Conservation (phyloP, 2,888 invertebrate genomes). For the Phymatocera aterrima region DNA sequence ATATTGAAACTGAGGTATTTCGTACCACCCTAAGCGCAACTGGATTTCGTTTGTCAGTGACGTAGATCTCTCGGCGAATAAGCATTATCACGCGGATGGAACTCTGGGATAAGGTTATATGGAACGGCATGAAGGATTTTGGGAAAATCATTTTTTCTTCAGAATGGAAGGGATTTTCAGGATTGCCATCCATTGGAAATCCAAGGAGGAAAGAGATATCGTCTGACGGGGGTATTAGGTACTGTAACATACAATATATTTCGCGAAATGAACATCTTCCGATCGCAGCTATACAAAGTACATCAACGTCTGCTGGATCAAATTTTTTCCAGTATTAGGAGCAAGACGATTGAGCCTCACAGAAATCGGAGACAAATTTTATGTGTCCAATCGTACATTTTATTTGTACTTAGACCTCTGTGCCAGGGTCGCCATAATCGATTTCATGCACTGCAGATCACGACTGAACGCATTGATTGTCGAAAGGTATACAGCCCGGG, state of each 20-base stretch:
- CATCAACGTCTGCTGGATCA: not conserved
- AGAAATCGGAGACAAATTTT: too few relatives aligned
- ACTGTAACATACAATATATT: not conserved
- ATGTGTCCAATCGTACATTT: too few relatives aligned
- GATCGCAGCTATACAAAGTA: not conserved
- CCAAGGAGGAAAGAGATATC: too few relatives aligned
- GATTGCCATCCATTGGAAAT: not conserved
- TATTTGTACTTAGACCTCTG: too few relatives aligned
- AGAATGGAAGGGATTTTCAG: not conserved
- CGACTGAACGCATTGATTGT: not conserved
- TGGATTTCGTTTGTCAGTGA: not conserved
- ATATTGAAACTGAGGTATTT: not conserved
- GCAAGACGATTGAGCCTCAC: not conserved
- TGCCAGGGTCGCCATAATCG: not conserved
- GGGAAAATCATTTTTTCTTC: not conserved
- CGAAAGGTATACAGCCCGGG: not conserved
- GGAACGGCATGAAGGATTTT: not conserved
- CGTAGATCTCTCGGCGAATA: not conserved
- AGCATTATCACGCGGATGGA: not conserved
- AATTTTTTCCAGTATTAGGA: not conserved
- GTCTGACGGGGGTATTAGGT: not conserved
- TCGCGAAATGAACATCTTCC: not conserved
- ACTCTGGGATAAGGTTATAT: too few relatives aligned
- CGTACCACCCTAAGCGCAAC: not conserved
- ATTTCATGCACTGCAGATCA: not conserved